Percentiles rank a stretch among this genome's conserved stretches.
These are phyloP conservation scores for Pteruthius melanotis DNA, from an alignment of 2,113 vertebrate species.

Conservation along the genomic window DNA sequence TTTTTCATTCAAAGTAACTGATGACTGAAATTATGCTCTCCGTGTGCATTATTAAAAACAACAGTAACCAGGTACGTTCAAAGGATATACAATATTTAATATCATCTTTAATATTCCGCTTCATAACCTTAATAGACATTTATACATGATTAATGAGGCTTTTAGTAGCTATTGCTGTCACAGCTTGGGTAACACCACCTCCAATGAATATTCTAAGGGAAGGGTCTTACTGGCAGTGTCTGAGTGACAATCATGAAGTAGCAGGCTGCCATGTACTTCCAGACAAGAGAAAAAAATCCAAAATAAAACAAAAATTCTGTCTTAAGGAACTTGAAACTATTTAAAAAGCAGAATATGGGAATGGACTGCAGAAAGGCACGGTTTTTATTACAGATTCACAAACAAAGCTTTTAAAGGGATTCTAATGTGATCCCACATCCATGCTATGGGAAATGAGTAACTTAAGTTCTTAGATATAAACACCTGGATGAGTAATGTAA, in stretches of 20 bases:
- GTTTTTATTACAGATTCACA: not conserved
- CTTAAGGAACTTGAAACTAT: not conserved
- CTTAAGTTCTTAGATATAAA: not conserved
- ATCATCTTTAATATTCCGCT: not conserved
- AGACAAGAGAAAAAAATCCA: not conserved
- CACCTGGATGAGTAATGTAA: not conserved
- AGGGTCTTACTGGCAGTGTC: not conserved
- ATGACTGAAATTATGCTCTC: not conserved
- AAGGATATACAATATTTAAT: not conserved
- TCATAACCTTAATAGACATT: slow-evolving; percentile 19
- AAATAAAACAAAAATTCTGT: not conserved
- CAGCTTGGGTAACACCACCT: not conserved
- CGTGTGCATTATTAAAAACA: slow-evolving; percentile 23
- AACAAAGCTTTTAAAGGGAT: not conserved
- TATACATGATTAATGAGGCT: slow-evolving; percentile 17
- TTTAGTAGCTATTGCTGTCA: slow-evolving; percentile 11
- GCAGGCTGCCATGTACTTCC: not conserved
- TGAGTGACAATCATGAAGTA: not conserved
- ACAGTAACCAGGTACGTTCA: not conserved
- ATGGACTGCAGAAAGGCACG: not conserved
- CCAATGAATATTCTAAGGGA: not conserved
- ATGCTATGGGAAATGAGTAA: not conserved
- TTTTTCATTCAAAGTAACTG: slow-evolving; percentile 18
- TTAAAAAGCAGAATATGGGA: not conserved
- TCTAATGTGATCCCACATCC: not conserved